phyloP scores from a whole-genome alignment of 2,888 invertebrate species.

The Odontocolon sp. region DNA sequence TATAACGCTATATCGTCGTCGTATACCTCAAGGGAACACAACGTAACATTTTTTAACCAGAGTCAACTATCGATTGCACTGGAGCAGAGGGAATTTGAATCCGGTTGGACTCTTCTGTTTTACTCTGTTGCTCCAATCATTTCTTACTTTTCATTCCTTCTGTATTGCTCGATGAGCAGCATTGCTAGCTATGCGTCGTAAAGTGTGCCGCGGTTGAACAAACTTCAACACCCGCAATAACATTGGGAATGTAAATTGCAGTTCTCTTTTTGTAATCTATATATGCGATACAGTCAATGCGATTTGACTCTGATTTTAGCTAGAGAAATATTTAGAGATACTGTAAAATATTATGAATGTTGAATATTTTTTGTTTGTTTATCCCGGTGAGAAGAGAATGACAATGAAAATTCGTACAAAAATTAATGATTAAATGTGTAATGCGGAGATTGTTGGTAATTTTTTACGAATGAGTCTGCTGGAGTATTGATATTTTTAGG shows the following conservation, averaged over 20 bases:
- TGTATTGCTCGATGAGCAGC: not conserved
- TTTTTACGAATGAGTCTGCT: too few species aligned
- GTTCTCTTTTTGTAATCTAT: constrained; percentile 15
- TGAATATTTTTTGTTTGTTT: too few species aligned
- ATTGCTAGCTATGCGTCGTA: not conserved
- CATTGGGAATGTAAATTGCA: constrained; percentile 7
- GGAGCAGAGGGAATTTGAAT: constrained; percentile 1
- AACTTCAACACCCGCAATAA: constrained; percentile 10
- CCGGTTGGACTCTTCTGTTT: not conserved
- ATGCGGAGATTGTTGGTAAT: too few species aligned
- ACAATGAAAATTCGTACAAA: too few species aligned
- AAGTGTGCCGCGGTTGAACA: too few species aligned
- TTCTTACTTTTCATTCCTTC: not conserved
- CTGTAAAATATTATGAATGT: not conserved
- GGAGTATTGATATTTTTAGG: not conserved
- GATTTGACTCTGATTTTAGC: constrained; percentile 9
- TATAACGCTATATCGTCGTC: not conserved
- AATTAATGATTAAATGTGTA: too few species aligned
- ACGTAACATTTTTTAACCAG: not conserved
- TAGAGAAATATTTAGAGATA: not conserved
- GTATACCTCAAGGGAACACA: not conserved
- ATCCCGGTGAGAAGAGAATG: too few species aligned
- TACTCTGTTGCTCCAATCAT: not conserved
- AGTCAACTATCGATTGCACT: constrained; percentile 4
- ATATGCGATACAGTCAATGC: not conserved